phyloP scores from a whole-genome alignment of 1,140 invertebrate species.

The Halesus radiatus region DNA sequence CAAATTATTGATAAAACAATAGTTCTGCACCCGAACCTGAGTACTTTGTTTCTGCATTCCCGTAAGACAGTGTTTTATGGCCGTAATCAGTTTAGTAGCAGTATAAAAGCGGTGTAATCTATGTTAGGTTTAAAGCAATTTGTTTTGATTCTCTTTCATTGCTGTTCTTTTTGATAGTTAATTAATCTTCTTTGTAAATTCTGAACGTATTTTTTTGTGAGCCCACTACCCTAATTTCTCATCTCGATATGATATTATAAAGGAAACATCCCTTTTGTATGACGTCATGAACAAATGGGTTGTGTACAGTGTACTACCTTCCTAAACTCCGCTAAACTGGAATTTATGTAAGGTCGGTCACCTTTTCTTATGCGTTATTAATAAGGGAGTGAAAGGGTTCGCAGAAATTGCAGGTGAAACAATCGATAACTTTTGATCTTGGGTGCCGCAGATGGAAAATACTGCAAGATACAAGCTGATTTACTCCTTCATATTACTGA shows the following conservation, averaged over 20 bases:
- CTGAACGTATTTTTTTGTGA: constrained; percentile 4
- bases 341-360: constrained; percentile 32
- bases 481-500: too few species aligned
- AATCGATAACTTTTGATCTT: constrained; percentile 20
- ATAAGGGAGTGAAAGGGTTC: neutral
- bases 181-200: neutral
- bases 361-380: constrained; percentile 30
- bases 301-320: constrained; percentile 20
- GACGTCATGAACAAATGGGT: constrained; percentile 29
- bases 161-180: too few species aligned
- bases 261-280: constrained; percentile 23
- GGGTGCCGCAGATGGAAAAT: neutral
- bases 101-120: too few species aligned
- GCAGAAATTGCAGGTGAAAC: neutral
- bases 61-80: too few species aligned
- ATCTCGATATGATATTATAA: constrained; percentile 12
- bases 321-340: constrained; percentile 12
- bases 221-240: constrained; percentile 1
- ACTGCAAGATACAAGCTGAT: too few species aligned
- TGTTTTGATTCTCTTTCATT: too few species aligned
- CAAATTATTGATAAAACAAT: too few species aligned
- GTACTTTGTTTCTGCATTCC: too few species aligned
- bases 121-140: too few species aligned
- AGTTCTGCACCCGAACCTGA: too few species aligned
- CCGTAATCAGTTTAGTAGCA: too few species aligned